These are phyloP conservation scores for Chelidonichthys spinosus DNA, from an alignment of 2,797 vertebrate genomes.

Conservation along the genomic window DNA sequence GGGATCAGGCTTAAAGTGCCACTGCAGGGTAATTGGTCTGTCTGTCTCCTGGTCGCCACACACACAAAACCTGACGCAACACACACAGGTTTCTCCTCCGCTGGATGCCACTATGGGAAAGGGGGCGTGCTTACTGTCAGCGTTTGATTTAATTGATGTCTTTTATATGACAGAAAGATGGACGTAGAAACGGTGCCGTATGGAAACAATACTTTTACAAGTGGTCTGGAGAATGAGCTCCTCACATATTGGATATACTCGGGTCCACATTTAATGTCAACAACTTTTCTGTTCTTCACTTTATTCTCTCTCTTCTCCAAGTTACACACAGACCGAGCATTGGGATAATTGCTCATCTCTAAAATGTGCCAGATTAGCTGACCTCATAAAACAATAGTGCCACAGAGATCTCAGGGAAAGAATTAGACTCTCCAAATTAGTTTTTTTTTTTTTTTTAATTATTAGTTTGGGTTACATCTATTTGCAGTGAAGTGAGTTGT, in stretches of 20 bases:
- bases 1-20: slow-evolving; percentile 64
- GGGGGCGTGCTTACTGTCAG: background rate
- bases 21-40: slow-evolving; percentile 77
- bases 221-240: slow-evolving; percentile 6
- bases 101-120: slow-evolving; percentile 4
- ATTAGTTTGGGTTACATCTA: slow-evolving; percentile 72
- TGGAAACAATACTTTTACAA: slow-evolving; percentile 17
- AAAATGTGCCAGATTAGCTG: slow-evolving; percentile 75
- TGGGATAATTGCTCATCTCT: slow-evolving; percentile 74
- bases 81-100: slow-evolving; percentile 19
- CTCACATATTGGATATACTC: slow-evolving; percentile 35
- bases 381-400: slow-evolving; percentile 75
- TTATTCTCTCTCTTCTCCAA: slow-evolving; percentile 45
- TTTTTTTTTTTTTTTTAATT: slow-evolving; percentile 45
- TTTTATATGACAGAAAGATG: background rate
- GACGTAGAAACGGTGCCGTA: background rate
- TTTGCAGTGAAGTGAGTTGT: slow-evolving; percentile 57
- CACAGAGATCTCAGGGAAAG: slow-evolving; percentile 52
- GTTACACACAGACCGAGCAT: slow-evolving; percentile 50
- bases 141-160: slow-evolving; percentile 7
- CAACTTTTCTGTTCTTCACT: slow-evolving; percentile 51
- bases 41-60: slow-evolving; percentile 61
- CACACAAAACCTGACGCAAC: slow-evolving; percentile 36
- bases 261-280: slow-evolving; percentile 63
- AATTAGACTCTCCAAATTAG: slow-evolving; percentile 68